Conservation (phyloP, 2,888 invertebrate species). For the Cartodere bifasciata region DNA sequence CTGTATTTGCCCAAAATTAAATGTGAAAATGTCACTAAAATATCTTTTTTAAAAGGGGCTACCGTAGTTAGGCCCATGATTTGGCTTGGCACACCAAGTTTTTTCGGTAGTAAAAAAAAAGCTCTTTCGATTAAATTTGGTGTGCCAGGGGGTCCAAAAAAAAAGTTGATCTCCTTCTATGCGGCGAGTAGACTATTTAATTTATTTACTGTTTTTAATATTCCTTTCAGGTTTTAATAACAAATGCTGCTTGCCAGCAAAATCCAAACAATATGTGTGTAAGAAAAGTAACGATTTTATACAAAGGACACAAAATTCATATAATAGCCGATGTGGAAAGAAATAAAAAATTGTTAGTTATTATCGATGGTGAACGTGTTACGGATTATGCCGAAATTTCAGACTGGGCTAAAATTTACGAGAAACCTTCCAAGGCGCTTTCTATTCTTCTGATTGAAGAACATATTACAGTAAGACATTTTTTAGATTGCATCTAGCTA, state of each 20-base stretch:
- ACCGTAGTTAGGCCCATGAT: too few species aligned
- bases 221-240: conserved; percentile 47
- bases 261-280: conserved; percentile 48
- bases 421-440: conserved; percentile 48
- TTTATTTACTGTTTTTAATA: too few species aligned
- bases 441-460: conserved; percentile 50
- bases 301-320: conserved; percentile 45
- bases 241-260: conserved; percentile 55
- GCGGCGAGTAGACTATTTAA: too few species aligned
- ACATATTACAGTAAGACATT: conserved; percentile 61
- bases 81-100: too few species aligned
- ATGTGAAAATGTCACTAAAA: too few species aligned
- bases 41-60: too few species aligned
- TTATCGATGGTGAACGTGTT: conserved; percentile 36
- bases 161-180: too few species aligned
- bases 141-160: too few species aligned
- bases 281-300: conserved; percentile 52
- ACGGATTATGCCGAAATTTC: conserved; percentile 32
- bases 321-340: conserved; percentile 22
- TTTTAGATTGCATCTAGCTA: too few species aligned
- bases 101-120: too few species aligned
- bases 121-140: too few species aligned
- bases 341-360: conserved; percentile 30
- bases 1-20: too few species aligned
- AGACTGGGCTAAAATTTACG: conserved; percentile 48